Evolutionary conservation across 2,797 vertebrate species (phyloP).

Genomic region (Thalassophryne amazonica): DNA sequence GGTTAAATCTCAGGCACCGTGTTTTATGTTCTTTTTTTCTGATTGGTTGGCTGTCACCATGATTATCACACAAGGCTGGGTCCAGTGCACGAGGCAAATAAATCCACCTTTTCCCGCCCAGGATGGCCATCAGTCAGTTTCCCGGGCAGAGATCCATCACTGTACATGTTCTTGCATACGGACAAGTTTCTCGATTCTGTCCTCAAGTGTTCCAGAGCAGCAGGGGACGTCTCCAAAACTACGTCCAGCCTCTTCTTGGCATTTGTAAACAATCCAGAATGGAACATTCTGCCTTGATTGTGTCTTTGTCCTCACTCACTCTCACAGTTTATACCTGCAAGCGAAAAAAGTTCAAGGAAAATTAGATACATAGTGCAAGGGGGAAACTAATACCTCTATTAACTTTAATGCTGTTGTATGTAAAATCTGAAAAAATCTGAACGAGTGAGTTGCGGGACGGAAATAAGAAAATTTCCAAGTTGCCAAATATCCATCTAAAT

Average conservation of each 20-base stretch:
- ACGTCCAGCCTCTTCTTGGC: slow-evolving; percentile 85
- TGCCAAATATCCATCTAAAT: no score
- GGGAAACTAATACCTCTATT: no score
- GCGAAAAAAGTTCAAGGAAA: background rate
- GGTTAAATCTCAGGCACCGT: slow-evolving; percentile 75
- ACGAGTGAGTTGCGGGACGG: no score
- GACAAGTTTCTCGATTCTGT: slow-evolving; percentile 73
- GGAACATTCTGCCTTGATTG: slow-evolving; percentile 82
- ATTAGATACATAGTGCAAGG: background rate
- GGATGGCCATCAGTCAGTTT: slow-evolving; percentile 45
- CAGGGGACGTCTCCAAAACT: slow-evolving; percentile 87
- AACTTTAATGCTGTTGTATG: no score
- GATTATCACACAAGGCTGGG: slow-evolving; percentile 75
- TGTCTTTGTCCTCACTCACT: slow-evolving; percentile 51
- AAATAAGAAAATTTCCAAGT: no score
- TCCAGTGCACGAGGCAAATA: slow-evolving; percentile 36
- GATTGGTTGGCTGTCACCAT: slow-evolving; percentile 76
- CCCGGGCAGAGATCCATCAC: slow-evolving; percentile 63
- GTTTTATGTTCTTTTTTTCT: slow-evolving; percentile 46
- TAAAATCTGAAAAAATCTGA: no score
- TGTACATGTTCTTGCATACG: slow-evolving; percentile 75
- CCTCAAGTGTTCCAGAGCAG: slow-evolving; percentile 95
- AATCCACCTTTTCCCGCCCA: slow-evolving; percentile 50
- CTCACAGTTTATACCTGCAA: slow-evolving; percentile 78
- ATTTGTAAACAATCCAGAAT: slow-evolving; percentile 98